phyloP scores from a whole-genome alignment of 2,113 vertebrate genomes.

The Delphinus delphis region DNA sequence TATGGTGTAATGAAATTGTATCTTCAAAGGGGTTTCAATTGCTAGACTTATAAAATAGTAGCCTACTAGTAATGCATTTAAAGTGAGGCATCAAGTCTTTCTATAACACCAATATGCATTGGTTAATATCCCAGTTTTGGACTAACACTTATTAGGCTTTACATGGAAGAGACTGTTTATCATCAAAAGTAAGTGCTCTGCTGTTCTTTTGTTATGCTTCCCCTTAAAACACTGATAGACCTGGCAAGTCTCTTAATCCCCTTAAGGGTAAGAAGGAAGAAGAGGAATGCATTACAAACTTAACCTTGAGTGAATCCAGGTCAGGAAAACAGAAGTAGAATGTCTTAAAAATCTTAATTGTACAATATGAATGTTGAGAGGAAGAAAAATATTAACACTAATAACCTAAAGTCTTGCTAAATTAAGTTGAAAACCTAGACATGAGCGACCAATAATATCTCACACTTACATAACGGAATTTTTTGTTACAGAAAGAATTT shows the following conservation, averaged over 20 bases:
- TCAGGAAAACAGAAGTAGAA: not conserved
- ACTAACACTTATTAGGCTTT: not conserved
- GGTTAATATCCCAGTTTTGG: conserved; percentile 20
- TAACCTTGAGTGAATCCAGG: conserved; percentile 30
- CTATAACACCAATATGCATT: not conserved
- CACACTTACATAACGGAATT: not conserved
- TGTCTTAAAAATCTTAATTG: not conserved
- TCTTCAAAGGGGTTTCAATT: not conserved
- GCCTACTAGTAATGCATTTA: not conserved
- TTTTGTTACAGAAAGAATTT: not conserved
- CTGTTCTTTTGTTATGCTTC: conserved; percentile 8
- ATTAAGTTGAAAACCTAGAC: not conserved
- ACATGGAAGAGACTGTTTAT: not conserved
- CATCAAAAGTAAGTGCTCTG: conserved; percentile 26
- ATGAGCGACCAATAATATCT: not conserved
- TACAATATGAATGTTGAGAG: not conserved
- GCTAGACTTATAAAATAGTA: not conserved
- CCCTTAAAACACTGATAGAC: not conserved
- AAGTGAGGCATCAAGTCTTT: not conserved
- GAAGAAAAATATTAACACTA: not conserved
- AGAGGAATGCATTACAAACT: not conserved
- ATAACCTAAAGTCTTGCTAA: not conserved
- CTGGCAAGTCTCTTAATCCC: not conserved
- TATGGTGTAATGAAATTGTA: not conserved
- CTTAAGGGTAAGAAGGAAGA: not conserved